These are phyloP conservation scores for Hermaeophaga mercurialis DNA, from an alignment of 2,888 invertebrate species.

Conservation along the genomic window DNA sequence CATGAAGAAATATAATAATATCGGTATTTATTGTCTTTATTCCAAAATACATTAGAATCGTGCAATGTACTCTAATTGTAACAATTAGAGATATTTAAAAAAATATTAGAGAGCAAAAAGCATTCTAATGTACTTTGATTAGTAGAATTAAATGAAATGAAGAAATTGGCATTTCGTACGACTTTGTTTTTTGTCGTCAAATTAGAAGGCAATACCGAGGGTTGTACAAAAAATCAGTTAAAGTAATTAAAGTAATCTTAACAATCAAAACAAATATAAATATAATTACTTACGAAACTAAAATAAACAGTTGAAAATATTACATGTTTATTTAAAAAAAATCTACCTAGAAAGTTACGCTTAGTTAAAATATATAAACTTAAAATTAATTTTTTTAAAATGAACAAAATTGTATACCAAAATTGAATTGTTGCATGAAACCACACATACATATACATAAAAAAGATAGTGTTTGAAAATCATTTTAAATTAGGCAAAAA, in stretches of 20 bases:
- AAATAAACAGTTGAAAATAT: conserved; percentile 51
- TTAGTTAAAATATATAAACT: conserved; percentile 49
- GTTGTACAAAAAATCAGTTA: conserved; percentile 35
- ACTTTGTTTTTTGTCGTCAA: conserved; percentile 6
- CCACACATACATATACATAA: conserved; percentile 23
- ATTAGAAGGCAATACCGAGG: conserved; percentile 27
- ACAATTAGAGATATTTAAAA: no score
- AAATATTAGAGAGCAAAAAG: conserved; percentile 1
- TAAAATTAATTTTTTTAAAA: conserved; percentile 36
- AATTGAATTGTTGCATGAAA: conserved; percentile 24
- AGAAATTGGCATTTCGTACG: background rate
- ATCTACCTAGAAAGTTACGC: conserved; percentile 51
- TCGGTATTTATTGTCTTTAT: conserved; percentile 33
- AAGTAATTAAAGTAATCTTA: conserved; percentile 40
- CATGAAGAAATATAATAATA: background rate
- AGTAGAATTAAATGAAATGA: conserved; percentile 5
- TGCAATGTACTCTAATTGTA: background rate
- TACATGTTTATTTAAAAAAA: conserved; percentile 53
- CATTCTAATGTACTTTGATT: conserved; percentile 29
- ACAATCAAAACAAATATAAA: conserved; percentile 53
- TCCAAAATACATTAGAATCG: conserved; percentile 35
- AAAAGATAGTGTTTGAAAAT: conserved; percentile 30
- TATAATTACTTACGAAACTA: conserved; percentile 55
- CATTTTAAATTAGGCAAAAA: background rate
- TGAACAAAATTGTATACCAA: conserved; percentile 33